Conservation (phyloP, 2,797 vertebrate species). For the Oreochromis mossambicus region DNA sequence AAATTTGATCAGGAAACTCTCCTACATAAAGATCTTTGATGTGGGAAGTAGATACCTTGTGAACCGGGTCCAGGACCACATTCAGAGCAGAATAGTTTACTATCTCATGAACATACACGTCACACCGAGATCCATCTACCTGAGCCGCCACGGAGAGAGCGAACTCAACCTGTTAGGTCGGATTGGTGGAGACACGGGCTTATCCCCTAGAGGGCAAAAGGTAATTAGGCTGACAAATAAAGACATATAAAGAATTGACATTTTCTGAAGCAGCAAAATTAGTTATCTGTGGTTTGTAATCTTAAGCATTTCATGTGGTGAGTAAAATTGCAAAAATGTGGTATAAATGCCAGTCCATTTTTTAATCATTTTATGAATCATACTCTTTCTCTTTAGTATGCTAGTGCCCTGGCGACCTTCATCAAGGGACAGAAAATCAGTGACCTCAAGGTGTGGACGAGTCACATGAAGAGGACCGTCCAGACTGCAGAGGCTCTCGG, state of each 20-base stretch:
- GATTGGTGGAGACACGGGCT: conserved; percentile 85
- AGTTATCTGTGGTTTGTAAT: neutral
- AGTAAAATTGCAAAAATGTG: neutral
- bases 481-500: conserved; percentile 84
- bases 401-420: conserved; percentile 75
- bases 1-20: conserved; percentile 73
- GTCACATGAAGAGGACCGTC: conserved; percentile 89
- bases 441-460: conserved; percentile 90
- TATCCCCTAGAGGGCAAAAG: conserved; percentile 78
- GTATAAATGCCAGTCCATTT: neutral
- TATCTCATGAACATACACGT: conserved; percentile 95
- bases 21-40: conserved; percentile 92
- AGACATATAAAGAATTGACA: fast-evolving
- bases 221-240: conserved; percentile 36
- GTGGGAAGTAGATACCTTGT: conserved; percentile 86
- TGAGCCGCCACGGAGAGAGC: conserved; percentile 89
- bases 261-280: fast-evolving
- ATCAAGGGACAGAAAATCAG: conserved; percentile 79
- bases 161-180: conserved; percentile 84
- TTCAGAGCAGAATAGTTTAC: conserved; percentile 90
- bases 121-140: conserved; percentile 85
- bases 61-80: conserved; percentile 86
- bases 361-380: neutral
- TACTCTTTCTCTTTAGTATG: conserved; percentile 61
- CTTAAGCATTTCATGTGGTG: neutral